phyloP scores from a whole-genome alignment of 2,888 invertebrate genomes.

The Standfussiana lucernea region DNA sequence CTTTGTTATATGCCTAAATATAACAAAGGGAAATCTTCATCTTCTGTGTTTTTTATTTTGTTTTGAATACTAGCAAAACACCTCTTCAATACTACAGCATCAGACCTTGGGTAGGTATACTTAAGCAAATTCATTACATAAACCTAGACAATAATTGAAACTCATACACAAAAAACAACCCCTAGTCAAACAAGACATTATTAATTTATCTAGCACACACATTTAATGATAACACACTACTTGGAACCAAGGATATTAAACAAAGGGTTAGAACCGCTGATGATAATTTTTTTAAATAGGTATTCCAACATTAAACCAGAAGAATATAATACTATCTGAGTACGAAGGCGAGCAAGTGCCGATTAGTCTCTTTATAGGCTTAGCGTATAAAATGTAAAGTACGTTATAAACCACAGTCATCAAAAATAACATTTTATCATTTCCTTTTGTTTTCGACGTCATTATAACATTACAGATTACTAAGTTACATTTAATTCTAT shows the following conservation, averaged over 20 bases:
- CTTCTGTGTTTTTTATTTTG: not conserved
- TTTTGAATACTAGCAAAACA: constrained; percentile 5
- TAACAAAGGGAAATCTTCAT: not conserved
- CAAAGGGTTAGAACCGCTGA: constrained; percentile 35
- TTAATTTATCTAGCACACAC: constrained; percentile 19
- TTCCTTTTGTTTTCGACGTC: constrained; percentile 50
- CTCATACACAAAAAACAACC: not conserved
- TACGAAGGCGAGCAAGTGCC: constrained; percentile 10
- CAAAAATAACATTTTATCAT: constrained; percentile 54
- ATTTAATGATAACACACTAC: constrained; percentile 22
- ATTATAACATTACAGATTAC: constrained; percentile 49
- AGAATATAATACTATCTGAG: constrained; percentile 10
- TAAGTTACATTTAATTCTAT: constrained; percentile 67
- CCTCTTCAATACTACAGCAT: not conserved
- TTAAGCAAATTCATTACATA: constrained; percentile 1
- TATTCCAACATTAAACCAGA: constrained; percentile 17
- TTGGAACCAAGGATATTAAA: constrained; percentile 40
- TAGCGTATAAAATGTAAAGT: constrained; percentile 37
- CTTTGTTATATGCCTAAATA: too few species aligned
- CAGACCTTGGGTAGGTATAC: not conserved
- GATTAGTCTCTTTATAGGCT: constrained; percentile 34
- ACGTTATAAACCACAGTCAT: constrained; percentile 48
- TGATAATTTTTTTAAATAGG: constrained; percentile 23
- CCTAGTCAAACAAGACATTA: constrained; percentile 2
- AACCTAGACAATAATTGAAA: not conserved